A percentile compares a stretch with the other conserved stretches of the same genome.
Evolutionary conservation across 1,140 invertebrate genomes (phyloP).

Genomic region (Archivesica marissinica): DNA sequence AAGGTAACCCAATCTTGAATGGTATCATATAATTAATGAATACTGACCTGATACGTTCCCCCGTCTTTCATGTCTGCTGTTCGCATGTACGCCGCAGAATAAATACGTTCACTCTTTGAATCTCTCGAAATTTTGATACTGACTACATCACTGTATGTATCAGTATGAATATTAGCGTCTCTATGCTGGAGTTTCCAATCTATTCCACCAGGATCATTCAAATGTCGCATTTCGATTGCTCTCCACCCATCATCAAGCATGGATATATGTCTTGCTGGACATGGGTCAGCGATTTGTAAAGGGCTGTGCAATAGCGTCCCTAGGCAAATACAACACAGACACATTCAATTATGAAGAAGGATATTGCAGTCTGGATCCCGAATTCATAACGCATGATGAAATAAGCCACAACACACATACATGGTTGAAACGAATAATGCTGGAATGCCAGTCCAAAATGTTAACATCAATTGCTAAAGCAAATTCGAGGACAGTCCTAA

Average conservation of each 20-base stretch:
- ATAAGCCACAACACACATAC: too few relatives aligned
- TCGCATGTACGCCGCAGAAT: conserved; percentile 65
- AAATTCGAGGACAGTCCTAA: too few relatives aligned
- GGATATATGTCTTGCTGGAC: conserved; percentile 64
- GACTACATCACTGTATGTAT: conserved; percentile 45
- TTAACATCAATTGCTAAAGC: too few relatives aligned
- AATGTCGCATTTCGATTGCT: background rate
- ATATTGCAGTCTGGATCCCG: too few relatives aligned
- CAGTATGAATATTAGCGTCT: conserved; percentile 49
- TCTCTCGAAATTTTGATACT: conserved; percentile 66
- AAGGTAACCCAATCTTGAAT: too few relatives aligned
- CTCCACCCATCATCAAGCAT: conserved; percentile 63
- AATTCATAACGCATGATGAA: too few relatives aligned
- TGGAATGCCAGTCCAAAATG: too few relatives aligned
- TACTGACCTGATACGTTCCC: conserved; percentile 69
- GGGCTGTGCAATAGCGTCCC: conserved; percentile 69
- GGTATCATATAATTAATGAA: too few relatives aligned
- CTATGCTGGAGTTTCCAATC: conserved; percentile 62
- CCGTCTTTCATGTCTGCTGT: conserved; percentile 66
- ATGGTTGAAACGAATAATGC: too few relatives aligned
- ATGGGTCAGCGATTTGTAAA: conserved; percentile 48
- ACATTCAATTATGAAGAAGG: too few relatives aligned
- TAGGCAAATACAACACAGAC: too few relatives aligned
- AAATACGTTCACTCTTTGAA: conserved; percentile 58
- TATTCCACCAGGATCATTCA: conserved; percentile 60